Conservation (phyloP, 2,113 vertebrate species). For the Scophthalmus maximus region DNA sequence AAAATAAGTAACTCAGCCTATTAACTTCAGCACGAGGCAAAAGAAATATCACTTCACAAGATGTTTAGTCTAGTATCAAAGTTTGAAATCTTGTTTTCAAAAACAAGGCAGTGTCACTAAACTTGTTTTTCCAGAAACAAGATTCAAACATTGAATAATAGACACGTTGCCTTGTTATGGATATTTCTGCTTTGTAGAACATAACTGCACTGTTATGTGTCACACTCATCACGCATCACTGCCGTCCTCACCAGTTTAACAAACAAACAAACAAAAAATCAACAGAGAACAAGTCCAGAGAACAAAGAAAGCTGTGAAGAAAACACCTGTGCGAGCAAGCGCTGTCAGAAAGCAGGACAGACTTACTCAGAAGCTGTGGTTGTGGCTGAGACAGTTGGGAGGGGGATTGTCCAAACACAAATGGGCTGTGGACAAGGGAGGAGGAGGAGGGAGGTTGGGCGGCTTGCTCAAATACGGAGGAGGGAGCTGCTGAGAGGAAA, state of each 20-base stretch:
- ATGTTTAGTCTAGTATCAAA: slow-evolving; percentile 29
- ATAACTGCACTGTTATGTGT: slow-evolving; percentile 47
- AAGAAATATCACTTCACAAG: slow-evolving; percentile 50
- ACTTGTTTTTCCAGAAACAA: slow-evolving; percentile 42
- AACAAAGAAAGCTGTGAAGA: slow-evolving; percentile 43
- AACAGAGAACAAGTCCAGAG: slow-evolving; percentile 17
- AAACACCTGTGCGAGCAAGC: slow-evolving; percentile 75
- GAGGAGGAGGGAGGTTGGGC: slow-evolving; percentile 93
- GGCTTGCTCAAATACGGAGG: slow-evolving; percentile 99
- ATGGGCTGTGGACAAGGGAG: slow-evolving; percentile 99
- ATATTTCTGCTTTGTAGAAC: slow-evolving; percentile 46
- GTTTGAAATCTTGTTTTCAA: slow-evolving; percentile 57
- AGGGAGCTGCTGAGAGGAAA: slow-evolving; percentile 93
- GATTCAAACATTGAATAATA: slow-evolving; percentile 52
- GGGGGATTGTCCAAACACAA: slow-evolving; percentile 99
- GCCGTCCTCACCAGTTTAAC: slow-evolving; percentile 29
- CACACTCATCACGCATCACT: slow-evolving; percentile 38
- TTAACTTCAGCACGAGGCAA: slow-evolving; percentile 26
- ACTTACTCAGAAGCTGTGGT: slow-evolving; percentile 99
- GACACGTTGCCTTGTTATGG: slow-evolving; percentile 50
- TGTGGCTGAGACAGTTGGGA: slow-evolving; percentile 97
- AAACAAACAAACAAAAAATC: slow-evolving; percentile 12
- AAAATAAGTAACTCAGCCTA: slow-evolving; percentile 47
- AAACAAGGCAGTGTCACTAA: slow-evolving; percentile 15
- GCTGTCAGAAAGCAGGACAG: slow-evolving; percentile 89